Percentiles rank a stretch among this genome's conserved stretches.
Evolutionary conservation across 2,113 vertebrate species (phyloP).

Genomic region (Lamprotornis superbus): DNA sequence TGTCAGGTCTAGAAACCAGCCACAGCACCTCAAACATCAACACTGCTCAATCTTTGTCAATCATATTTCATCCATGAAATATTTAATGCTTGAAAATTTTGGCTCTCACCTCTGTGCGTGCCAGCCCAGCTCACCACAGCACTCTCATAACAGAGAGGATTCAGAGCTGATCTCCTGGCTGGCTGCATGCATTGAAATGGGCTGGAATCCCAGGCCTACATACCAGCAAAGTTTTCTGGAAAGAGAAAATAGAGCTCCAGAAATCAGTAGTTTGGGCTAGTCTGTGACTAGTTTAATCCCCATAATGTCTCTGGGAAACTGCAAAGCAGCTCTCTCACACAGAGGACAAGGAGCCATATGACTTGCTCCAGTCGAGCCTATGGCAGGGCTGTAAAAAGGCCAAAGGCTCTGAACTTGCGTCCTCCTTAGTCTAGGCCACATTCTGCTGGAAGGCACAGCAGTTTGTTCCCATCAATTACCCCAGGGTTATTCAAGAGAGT

Average conservation of each 20-base stretch:
- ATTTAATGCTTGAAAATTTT: conserved; percentile 22
- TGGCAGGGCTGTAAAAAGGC: neutral
- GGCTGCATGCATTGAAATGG: neutral
- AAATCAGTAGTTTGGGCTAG: neutral
- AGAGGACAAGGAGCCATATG: neutral
- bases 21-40: neutral
- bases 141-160: neutral
- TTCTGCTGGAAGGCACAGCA: neutral
- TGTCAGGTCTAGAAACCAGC: neutral
- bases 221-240: conserved; percentile 14
- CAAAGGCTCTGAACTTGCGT: neutral
- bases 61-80: neutral
- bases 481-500: neutral
- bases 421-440: neutral
- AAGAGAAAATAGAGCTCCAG: neutral
- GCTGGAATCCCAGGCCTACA: conserved; percentile 14
- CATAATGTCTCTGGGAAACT: neutral
- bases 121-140: neutral
- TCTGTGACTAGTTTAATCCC: neutral
- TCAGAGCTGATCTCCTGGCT: conserved; percentile 20
- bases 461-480: neutral
- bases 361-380: neutral
- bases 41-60: neutral
- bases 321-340: neutral
- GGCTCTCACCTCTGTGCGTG: conserved; percentile 2